Evolutionary conservation across 2,888 invertebrate genomes (phyloP).

Genomic region (Diadromus collaris): DNA sequence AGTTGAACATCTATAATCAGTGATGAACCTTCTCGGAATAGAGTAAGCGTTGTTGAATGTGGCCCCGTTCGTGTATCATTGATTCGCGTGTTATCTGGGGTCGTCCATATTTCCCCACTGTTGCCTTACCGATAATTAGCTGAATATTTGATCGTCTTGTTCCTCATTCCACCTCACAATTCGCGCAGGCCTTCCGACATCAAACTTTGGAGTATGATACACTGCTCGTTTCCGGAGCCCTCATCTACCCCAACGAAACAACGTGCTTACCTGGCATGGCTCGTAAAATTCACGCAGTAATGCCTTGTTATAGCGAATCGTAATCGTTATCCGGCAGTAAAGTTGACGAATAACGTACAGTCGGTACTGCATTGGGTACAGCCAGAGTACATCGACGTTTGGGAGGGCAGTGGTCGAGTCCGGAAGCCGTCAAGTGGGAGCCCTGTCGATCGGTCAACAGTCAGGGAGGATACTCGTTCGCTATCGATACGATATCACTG

Average conservation of each 20-base stretch:
- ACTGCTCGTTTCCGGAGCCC: not conserved
- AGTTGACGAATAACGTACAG: conserved; percentile 33
- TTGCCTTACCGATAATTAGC: too few relatives aligned
- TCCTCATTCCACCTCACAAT: not conserved
- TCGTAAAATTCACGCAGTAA: conserved; percentile 35
- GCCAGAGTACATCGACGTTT: conserved; percentile 8
- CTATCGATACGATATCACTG: conserved; percentile 35
- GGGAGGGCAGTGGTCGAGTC: not conserved
- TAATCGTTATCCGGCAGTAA: conserved; percentile 37
- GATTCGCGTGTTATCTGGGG: too few relatives aligned
- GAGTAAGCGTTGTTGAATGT: not conserved
- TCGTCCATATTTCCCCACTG: too few relatives aligned
- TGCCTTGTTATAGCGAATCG: conserved; percentile 34
- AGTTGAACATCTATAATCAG: too few relatives aligned
- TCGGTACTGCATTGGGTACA: conserved; percentile 4
- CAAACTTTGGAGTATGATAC: not conserved
- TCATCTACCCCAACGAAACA: not conserved
- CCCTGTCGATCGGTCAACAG: conserved; percentile 29
- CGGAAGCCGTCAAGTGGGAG: conserved; percentile 18
- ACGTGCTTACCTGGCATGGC: conserved; percentile 2
- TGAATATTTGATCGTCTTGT: too few relatives aligned
- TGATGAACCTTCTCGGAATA: not conserved
- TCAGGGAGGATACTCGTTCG: conserved; percentile 7
- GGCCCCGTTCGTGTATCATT: too few relatives aligned
- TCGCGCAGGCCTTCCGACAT: not conserved